phyloP scores from a whole-genome alignment of 2,888 invertebrate species.

The Andrena chrysosceles region DNA sequence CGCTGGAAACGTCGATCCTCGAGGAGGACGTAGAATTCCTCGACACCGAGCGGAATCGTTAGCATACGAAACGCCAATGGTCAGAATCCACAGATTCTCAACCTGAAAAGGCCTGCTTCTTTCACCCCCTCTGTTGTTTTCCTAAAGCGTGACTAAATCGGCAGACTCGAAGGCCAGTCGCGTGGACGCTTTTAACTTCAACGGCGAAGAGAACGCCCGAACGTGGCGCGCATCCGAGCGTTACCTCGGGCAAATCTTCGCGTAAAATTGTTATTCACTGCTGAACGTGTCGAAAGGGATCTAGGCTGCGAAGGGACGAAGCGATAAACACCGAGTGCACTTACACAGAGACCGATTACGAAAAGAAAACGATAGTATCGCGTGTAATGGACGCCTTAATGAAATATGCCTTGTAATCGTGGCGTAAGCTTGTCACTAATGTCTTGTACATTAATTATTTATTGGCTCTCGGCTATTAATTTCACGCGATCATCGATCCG shows the following conservation, averaged over 20 bases:
- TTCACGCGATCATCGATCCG: not conserved
- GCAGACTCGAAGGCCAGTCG: conserved; percentile 44
- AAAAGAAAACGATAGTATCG: not conserved
- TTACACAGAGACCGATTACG: not conserved
- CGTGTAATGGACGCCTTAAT: not conserved
- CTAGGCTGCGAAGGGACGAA: not conserved
- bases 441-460: not conserved
- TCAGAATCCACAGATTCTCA: not conserved
- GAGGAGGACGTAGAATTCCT: not conserved
- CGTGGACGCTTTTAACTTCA: conserved; percentile 43
- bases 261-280: conserved; percentile 52
- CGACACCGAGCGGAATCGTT: not conserved
- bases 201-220: conserved; percentile 14
- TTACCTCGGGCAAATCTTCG: conserved; percentile 9
- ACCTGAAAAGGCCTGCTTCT: not conserved
- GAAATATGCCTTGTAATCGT: not conserved
- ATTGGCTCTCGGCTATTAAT: not conserved
- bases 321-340: conserved; percentile 2
- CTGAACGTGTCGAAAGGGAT: conserved; percentile 10
- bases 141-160: conserved; percentile 7
- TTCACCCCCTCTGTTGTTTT: not conserved
- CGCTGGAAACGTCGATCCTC: not conserved
- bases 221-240: conserved; percentile 47
- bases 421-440: not conserved
- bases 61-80: conserved; percentile 1